phyloP scores from a whole-genome alignment of 2,888 invertebrate genomes.

The Dioctria linearis region DNA sequence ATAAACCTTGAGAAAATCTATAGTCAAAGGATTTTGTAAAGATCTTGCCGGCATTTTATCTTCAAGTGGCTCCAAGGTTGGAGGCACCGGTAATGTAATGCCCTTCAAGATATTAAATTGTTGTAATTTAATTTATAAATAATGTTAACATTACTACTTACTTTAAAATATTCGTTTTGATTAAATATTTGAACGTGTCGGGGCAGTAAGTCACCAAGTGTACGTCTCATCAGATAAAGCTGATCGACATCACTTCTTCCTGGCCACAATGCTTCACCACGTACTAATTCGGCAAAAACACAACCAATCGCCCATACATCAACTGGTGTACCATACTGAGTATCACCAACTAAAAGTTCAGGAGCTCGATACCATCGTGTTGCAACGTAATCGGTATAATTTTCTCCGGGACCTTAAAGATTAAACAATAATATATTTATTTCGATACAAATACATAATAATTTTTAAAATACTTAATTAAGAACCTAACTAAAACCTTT shows the following conservation, averaged over 20 bases:
- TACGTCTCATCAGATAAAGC: slow-evolving; percentile 94
- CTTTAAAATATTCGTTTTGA: slow-evolving; percentile 90
- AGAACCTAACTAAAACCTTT: too few species aligned
- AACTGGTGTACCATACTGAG: slow-evolving; percentile 88
- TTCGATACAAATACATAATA: slow-evolving; percentile 8
- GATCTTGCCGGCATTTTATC: slow-evolving; percentile 86
- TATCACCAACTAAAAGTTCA: slow-evolving; percentile 97
- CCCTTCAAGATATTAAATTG: slow-evolving; percentile 75
- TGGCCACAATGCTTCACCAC: slow-evolving; percentile 97
- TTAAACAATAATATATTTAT: neutral
- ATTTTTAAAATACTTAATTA: too few species aligned
- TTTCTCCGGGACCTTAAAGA: slow-evolving; percentile 88
- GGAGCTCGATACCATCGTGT: slow-evolving; percentile 99
- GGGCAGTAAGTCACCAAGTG: slow-evolving; percentile 93
- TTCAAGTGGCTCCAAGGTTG: slow-evolving; percentile 87
- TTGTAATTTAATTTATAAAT: neutral
- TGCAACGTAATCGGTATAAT: slow-evolving; percentile 99
- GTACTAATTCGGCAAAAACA: slow-evolving; percentile 88
- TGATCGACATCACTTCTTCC: slow-evolving; percentile 99
- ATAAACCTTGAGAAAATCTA: slow-evolving; percentile 88
- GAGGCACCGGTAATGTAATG: slow-evolving; percentile 92
- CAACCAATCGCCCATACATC: slow-evolving; percentile 99
- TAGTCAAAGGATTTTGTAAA: slow-evolving; percentile 76
- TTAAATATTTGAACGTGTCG: slow-evolving; percentile 97
- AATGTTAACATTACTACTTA: slow-evolving; percentile 60